Evolutionary conservation across 2,888 invertebrate genomes (phyloP).

Genomic region (Sphaeridia pumilis): DNA sequence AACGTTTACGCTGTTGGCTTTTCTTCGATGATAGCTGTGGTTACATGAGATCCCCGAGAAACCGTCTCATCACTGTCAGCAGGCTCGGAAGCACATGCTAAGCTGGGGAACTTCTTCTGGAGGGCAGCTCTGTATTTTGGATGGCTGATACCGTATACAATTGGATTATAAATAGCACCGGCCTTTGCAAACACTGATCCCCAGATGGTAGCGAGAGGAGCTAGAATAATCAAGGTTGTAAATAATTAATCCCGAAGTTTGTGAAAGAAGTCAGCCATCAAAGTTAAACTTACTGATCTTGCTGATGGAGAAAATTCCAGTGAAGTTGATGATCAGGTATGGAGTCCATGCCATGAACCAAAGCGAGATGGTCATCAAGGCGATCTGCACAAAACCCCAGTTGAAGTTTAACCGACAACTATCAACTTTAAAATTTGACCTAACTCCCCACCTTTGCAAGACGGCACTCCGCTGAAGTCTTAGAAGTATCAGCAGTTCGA

Average conservation of each 20-base stretch:
- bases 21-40: conserved; percentile 50
- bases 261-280: too few species aligned
- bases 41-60: conserved; percentile 56
- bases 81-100: conserved; percentile 52
- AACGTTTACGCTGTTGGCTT: conserved; percentile 51
- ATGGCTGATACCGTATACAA: conserved; percentile 37
- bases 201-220: conserved; percentile 38
- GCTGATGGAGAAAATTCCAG: conserved; percentile 37
- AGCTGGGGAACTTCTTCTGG: conserved; percentile 62
- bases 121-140: conserved; percentile 48
- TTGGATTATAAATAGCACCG: conserved; percentile 40
- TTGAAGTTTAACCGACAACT: background rate
- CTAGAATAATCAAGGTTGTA: too few species aligned
- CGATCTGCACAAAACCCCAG: conserved; percentile 39
- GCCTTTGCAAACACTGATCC: conserved; percentile 43
- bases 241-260: too few species aligned
- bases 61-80: conserved; percentile 48
- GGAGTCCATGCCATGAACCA: conserved; percentile 42
- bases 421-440: background rate
- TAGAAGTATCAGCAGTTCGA: conserved; percentile 34
- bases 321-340: conserved; percentile 34
- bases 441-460: conserved; percentile 33
- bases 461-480: conserved; percentile 35
- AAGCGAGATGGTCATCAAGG: conserved; percentile 40
- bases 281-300: too few species aligned